Evolutionary conservation across 2,797 vertebrate species (phyloP), one percentile per base, ranked within the genome.

Genomic region (Gephyroberyx darwinii): DNA sequence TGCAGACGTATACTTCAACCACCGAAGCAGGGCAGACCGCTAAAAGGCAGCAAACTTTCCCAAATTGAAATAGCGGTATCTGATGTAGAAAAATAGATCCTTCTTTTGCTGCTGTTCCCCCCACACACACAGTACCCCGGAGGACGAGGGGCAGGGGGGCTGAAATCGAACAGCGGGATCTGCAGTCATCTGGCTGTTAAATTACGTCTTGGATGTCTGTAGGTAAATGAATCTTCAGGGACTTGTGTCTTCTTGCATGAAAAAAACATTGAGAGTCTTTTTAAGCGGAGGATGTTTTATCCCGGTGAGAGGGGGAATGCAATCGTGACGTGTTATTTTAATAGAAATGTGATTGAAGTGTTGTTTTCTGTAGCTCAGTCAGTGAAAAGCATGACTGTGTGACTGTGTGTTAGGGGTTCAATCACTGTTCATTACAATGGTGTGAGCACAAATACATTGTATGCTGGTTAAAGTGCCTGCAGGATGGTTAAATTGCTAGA

Each of bases 171-270:
- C 68, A 67, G 31, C 52, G 63, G 64, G 59, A 71, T 81, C 71
- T 84, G 57, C 78, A 87, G 77, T 82, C 78, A 73, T 80, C 79
- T 71, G 56, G 62, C 74, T 81, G 81, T 84, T 87, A 71, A 87
- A 88, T 88, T 26, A 83, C 74, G 64, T 81, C 70, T 64, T 55
- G 16, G 63, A 20, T 88, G 65, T 84, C 85, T 74, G 63, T 66
- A 81, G 78, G 68, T 84, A 86, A 82, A 86, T 81, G 56, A 45
- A 73, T 78, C 80, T 68, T 70, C 16, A 22, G 75, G 68, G 84
- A 55, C 56, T 43, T 41, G 16, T 70, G 50, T 80, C 71, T 72
- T 75, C 55, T 12, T 48, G 54, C 63, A 73, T 68, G 14, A 65
- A 74, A 66, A 71, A 55, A 69, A 51, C 37, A 54, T n/a, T 55